Evolutionary conservation across 2,113 vertebrate genomes (phyloP).

Genomic region (Talpa occidentalis): DNA sequence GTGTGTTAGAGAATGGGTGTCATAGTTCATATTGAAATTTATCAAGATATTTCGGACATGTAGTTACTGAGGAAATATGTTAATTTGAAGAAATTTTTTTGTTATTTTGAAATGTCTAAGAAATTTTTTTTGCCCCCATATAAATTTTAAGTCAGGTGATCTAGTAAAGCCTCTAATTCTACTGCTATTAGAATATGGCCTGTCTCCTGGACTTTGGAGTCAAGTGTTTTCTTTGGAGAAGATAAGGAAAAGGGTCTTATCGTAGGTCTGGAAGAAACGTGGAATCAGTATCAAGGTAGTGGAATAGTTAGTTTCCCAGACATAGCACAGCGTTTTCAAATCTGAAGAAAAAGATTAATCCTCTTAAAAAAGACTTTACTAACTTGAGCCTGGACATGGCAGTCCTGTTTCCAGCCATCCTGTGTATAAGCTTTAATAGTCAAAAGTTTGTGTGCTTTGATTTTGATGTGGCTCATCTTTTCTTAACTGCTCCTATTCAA

Average conservation of each 20-base stretch:
- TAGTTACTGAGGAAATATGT: background rate
- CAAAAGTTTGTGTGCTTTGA: conserved; percentile 67
- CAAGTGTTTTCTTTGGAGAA: conserved; percentile 75
- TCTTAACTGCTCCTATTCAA: conserved; percentile 65
- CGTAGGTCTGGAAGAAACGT: conserved; percentile 76
- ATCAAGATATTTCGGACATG: background rate
- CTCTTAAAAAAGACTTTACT: conserved; percentile 74
- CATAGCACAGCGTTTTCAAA: conserved; percentile 66
- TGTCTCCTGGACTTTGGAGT: conserved; percentile 78
- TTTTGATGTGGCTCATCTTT: conserved; percentile 58
- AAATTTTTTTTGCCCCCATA: background rate
- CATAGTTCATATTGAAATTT: conserved; percentile 29
- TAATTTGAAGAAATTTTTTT: background rate
- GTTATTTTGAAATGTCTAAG: background rate
- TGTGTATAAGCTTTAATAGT: conserved; percentile 60
- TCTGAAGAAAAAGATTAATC: conserved; percentile 75
- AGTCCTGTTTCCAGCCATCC: conserved; percentile 58
- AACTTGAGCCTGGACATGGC: conserved; percentile 72
- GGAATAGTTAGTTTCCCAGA: conserved; percentile 63
- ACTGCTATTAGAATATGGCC: conserved; percentile 78
- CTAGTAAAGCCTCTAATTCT: conserved; percentile 76
- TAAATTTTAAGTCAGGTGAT: conserved; percentile 79
- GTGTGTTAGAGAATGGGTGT: background rate
- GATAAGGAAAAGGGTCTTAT: conserved; percentile 85
- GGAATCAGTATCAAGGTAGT: conserved; percentile 65